Base-by-base conservation (phyloP, 2,888 invertebrate species). In the Ferdinandea cuprea region DNA sequence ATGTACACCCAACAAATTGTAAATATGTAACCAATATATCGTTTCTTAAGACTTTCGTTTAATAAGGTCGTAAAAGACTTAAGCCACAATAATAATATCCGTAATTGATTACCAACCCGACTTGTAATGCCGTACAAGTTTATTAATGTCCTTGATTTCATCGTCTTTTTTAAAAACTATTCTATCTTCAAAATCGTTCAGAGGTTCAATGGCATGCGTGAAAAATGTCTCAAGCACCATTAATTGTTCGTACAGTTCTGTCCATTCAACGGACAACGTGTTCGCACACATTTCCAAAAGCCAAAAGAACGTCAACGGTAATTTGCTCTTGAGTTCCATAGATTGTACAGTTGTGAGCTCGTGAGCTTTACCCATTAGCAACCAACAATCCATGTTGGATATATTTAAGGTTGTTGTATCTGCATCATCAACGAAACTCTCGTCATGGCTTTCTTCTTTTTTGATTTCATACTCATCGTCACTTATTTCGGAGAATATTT, bases 361-460 rank as follows among this genome's bases (percentile, higher is more conserved):
- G 1, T 11, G 2, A 6, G 85, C 21, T 21, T 85, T 76, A 0
- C 89, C 90, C 44, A 89, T 85, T 1, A 90, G 63, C n/a, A 88
- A 85, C 91, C 91, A 91, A 73, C 87, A 89, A 84, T 91, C 90
- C 71, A 90, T 88, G 71, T 89, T 89, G 2, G 91, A 89, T 7
- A 88, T 86, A 30, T 86, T 85, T 19, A 91, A 85, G 25, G 56
- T 56, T 1, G 85, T 54, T n/a, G 15, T 19, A 44, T 52, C 11
- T 1, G 50, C 8, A 6, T 19, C 7, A 3, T 44, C 44, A 3
- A 8, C 7, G 28, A 44, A 13, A 66, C n/a, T 69, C 5, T 59
- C 44, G 1, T 52, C 6, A 0, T 28, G 19, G 11, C 42, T 46
- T 1, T 65, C 4, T 3, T 40, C 40, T n/a, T 65, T 44, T 0